Evolutionary conservation across 2,797 vertebrate genomes (phyloP).

Genomic region (Pseudomugil tenellus): DNA sequence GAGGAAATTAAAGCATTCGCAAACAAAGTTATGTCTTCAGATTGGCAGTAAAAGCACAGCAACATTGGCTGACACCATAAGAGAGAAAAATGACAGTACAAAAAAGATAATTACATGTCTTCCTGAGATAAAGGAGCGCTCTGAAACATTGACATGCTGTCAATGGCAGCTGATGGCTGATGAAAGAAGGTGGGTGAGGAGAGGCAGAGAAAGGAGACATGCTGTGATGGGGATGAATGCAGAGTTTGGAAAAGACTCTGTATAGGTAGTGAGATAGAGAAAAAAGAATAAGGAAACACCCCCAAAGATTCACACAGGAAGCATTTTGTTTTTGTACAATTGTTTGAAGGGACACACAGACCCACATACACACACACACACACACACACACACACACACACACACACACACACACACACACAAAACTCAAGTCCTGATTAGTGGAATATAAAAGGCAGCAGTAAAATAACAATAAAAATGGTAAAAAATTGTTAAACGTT

Average conservation of each 20-base stretch:
- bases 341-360: conserved; percentile 2
- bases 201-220: conserved; percentile 30
- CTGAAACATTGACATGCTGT: conserved; percentile 64
- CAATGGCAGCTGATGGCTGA: conserved; percentile 57
- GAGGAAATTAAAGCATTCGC: conserved; percentile 15
- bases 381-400: background rate
- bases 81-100: conserved; percentile 44
- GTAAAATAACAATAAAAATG: no score
- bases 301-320: conserved; percentile 29
- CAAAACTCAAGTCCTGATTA: background rate
- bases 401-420: background rate
- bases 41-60: conserved; percentile 38
- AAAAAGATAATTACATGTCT: conserved; percentile 63
- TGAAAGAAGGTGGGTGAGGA: conserved; percentile 56
- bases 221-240: conserved; percentile 20
- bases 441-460: background rate
- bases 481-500: no score
- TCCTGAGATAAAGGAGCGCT: conserved; percentile 57
- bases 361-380: background rate
- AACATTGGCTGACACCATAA: conserved; percentile 38
- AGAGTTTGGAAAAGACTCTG: conserved; percentile 10
- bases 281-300: conserved; percentile 35
- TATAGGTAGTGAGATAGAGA: background rate
- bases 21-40: conserved; percentile 13
- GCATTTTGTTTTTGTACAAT: background rate